Percentiles rank a stretch among this genome's conserved stretches.
Evolutionary conservation across 2,888 invertebrate species (phyloP).

Genomic region (Acrocyrtus sp.): DNA sequence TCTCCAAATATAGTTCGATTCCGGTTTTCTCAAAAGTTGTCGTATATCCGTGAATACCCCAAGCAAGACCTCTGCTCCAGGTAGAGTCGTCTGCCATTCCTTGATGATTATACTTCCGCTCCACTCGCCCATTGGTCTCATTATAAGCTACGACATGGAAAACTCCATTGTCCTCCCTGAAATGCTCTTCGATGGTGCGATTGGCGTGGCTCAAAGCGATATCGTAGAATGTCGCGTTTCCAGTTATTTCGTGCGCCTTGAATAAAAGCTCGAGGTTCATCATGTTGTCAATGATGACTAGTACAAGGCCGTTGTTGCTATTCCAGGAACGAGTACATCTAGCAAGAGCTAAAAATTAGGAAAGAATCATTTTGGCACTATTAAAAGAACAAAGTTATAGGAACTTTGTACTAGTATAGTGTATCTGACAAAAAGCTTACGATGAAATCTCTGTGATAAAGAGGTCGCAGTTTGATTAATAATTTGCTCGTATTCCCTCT

Average conservation of each 20-base stretch:
- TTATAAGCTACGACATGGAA: slow-evolving; percentile 59
- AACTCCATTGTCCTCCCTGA: slow-evolving; percentile 48
- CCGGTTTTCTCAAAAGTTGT: slow-evolving; percentile 47
- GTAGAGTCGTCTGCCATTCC: slow-evolving; percentile 55
- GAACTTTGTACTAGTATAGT: too few relatives aligned
- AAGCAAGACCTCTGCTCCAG: slow-evolving; percentile 60
- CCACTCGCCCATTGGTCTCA: slow-evolving; percentile 45
- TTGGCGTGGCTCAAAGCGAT: slow-evolving; percentile 56
- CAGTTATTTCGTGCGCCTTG: slow-evolving; percentile 48
- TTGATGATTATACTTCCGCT: slow-evolving; percentile 58
- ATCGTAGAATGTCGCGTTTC: slow-evolving; percentile 42
- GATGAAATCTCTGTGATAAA: slow-evolving; percentile 52
- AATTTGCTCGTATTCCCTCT: slow-evolving; percentile 29
- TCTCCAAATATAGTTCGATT: slow-evolving; percentile 23
- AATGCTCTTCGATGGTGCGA: slow-evolving; percentile 57
- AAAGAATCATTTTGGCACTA: too few relatives aligned
- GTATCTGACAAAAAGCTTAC: too few relatives aligned
- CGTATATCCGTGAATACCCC: slow-evolving; percentile 57
- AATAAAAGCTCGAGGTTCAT: slow-evolving; percentile 61
- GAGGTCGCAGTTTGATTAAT: slow-evolving; percentile 58
- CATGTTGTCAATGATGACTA: slow-evolving; percentile 62
- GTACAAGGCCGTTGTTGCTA: slow-evolving; percentile 51
- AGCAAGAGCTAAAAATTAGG: slow-evolving; percentile 31
- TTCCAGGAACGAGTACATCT: slow-evolving; percentile 59
- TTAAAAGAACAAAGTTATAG: too few relatives aligned